These are phyloP conservation scores for Thermophis baileyi DNA, from an alignment of 2,113 vertebrate species.

Conservation along the genomic window DNA sequence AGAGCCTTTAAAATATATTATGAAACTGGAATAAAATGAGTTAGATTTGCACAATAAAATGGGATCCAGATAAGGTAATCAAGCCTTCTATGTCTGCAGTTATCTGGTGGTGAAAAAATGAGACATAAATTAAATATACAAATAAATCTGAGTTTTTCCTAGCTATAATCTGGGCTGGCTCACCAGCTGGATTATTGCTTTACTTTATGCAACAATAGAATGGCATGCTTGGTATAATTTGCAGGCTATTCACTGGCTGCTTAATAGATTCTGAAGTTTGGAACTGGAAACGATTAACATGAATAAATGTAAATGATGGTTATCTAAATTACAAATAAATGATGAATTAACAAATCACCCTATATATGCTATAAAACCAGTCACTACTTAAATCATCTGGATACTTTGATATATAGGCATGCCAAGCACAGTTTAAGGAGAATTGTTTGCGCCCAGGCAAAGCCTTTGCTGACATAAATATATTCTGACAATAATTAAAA, in stretches of 20 bases:
- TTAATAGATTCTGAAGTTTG: conserved; percentile 13
- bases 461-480: conserved; percentile 12
- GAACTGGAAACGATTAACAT: neutral
- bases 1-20: neutral
- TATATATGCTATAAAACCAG: conserved; percentile 22
- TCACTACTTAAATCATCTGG: conserved; percentile 25
- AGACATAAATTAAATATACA: neutral
- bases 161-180: neutral
- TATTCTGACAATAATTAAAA: conserved; percentile 31
- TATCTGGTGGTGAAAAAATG: neutral
- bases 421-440: conserved; percentile 27
- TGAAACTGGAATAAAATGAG: neutral
- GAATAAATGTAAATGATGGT: conserved; percentile 8
- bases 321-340: conserved; percentile 36
- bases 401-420: conserved; percentile 2
- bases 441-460: conserved; percentile 20
- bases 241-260: neutral
- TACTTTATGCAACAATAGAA: neutral
- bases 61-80: neutral
- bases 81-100: neutral
- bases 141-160: neutral
- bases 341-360: conserved; percentile 32
- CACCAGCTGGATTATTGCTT: neutral
- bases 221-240: neutral
- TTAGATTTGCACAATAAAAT: neutral